These are phyloP conservation scores for Notothenia rossii DNA, from an alignment of 2,113 vertebrate species.

Conservation along the genomic window DNA sequence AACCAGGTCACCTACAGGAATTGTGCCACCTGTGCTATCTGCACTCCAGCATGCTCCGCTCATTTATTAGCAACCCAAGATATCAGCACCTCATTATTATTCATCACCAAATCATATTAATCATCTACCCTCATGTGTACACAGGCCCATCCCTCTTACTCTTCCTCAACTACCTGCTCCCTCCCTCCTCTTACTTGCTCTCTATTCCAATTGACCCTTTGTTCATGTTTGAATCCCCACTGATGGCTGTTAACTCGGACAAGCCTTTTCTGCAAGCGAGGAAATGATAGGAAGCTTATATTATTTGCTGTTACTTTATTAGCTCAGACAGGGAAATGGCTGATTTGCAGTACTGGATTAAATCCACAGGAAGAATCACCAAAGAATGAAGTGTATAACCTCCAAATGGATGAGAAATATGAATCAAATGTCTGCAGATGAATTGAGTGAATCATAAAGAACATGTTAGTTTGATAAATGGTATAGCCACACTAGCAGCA, in stretches of 20 bases:
- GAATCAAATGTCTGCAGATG: background rate
- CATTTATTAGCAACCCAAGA: constrained; percentile 36
- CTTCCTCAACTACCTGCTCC: constrained; percentile 15
- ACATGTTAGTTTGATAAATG: background rate
- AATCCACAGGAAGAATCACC: background rate
- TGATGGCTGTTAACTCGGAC: constrained; percentile 56
- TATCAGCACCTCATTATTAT: constrained; percentile 48
- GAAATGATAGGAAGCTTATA: constrained; percentile 54
- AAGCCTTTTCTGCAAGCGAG: constrained; percentile 25
- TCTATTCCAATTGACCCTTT: constrained; percentile 64
- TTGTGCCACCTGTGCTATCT: constrained; percentile 30
- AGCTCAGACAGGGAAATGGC: constrained; percentile 12
- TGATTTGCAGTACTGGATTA: constrained; percentile 6
- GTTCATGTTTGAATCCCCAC: constrained; percentile 49
- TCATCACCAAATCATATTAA: constrained; percentile 56
- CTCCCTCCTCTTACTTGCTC: constrained; percentile 19
- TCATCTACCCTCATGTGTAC: constrained; percentile 53
- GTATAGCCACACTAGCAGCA: background rate
- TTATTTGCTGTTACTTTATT: constrained; percentile 46
- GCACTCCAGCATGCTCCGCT: background rate
- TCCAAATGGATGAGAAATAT: background rate
- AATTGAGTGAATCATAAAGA: background rate
- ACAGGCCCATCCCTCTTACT: constrained; percentile 42
- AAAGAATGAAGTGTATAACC: background rate
- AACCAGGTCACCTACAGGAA: constrained; percentile 3